These are phyloP conservation scores for Telmatochromis sp. DNA, from an alignment of 2,113 vertebrate genomes.

Conservation along the genomic window DNA sequence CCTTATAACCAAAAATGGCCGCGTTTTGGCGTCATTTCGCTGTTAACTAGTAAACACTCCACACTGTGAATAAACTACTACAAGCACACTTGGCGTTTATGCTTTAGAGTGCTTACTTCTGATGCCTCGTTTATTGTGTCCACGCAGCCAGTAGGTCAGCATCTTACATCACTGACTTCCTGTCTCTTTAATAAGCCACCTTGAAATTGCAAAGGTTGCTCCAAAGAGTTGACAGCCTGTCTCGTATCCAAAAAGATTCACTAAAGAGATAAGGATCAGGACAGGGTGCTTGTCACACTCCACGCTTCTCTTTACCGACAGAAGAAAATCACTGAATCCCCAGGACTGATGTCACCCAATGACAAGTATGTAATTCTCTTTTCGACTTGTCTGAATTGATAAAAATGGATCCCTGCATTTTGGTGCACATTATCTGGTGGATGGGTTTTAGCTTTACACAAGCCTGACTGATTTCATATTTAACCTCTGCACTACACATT, in stretches of 20 bases:
- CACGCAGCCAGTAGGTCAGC: background rate
- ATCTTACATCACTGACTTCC: background rate
- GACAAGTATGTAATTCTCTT: background rate
- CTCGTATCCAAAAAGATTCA: background rate
- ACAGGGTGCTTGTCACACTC: background rate
- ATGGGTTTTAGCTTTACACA: background rate
- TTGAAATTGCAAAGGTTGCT: background rate
- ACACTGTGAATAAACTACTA: background rate
- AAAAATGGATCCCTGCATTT: background rate
- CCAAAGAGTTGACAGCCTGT: background rate
- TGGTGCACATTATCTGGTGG: background rate
- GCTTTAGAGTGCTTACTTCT: background rate
- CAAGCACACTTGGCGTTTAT: background rate
- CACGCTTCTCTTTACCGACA: background rate
- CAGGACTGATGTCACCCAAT: background rate
- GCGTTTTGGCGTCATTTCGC: background rate
- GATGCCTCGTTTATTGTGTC: background rate
- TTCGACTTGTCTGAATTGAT: background rate
- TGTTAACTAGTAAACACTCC: background rate
- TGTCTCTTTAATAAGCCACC: background rate
- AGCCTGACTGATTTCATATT: background rate
- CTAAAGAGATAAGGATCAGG: background rate
- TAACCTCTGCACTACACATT: background rate
- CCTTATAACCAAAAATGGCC: background rate
- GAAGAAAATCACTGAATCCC: background rate